Evolutionary conservation across 2,797 vertebrate genomes (phyloP).

Genomic region (Gambelia wislizenii): DNA sequence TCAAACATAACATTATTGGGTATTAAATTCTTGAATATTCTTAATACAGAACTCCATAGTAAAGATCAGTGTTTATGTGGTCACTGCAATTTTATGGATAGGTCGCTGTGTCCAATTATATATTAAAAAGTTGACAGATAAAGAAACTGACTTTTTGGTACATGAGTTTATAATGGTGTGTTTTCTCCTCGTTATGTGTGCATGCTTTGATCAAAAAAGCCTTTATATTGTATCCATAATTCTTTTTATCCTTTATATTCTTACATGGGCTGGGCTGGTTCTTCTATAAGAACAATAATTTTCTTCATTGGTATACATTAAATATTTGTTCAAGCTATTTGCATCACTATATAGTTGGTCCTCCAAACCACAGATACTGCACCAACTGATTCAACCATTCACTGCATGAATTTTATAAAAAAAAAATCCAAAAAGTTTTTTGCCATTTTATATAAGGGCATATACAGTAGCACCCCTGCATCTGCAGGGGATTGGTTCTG

Average conservation of each 20-base stretch:
- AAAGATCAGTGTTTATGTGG: background rate
- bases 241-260: background rate
- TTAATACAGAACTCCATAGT: background rate
- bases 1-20: background rate
- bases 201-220: background rate
- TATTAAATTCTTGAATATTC: constrained; percentile 9
- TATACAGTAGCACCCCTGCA: too few relatives aligned
- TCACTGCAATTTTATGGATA: background rate
- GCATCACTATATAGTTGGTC: background rate
- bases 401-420: too few relatives aligned
- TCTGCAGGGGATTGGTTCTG: too few relatives aligned
- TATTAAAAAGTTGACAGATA: background rate
- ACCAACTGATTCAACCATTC: too few relatives aligned
- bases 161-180: background rate
- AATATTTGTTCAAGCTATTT: constrained; percentile 37
- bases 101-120: constrained; percentile 16
- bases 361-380: too few relatives aligned
- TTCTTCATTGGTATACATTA: constrained; percentile 10
- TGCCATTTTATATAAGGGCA: too few relatives aligned
- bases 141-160: background rate
- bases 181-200: background rate
- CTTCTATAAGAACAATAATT: constrained; percentile 16
- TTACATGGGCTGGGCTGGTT: background rate
- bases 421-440: too few relatives aligned
- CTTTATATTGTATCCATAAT: constrained; percentile 6